Evolutionary conservation across 2,888 invertebrate genomes (phyloP).

Genomic region (Aradus depressus): DNA sequence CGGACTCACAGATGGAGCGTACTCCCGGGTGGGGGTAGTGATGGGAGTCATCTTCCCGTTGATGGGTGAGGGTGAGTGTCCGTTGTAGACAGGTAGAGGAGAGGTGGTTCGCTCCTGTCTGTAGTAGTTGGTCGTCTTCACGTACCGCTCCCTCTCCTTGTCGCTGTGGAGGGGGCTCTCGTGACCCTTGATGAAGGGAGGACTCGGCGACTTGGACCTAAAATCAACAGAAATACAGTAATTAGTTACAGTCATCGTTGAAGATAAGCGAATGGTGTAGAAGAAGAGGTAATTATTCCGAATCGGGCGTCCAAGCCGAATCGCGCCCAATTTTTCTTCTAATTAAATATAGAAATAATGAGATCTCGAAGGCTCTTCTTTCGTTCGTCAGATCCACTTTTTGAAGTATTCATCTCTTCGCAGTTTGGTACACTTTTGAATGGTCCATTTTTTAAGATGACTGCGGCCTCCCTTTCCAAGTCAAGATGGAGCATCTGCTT

Average conservation of each 20-base stretch:
- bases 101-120: slow-evolving; percentile 25
- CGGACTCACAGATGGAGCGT: slow-evolving; percentile 23
- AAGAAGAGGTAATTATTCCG: too few relatives aligned
- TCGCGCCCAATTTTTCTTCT: too few relatives aligned
- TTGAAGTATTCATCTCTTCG: too few relatives aligned
- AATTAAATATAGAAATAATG: background rate
- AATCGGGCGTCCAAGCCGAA: too few relatives aligned
- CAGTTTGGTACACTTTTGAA: slow-evolving; percentile 40
- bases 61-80: slow-evolving; percentile 18
- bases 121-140: slow-evolving; percentile 25
- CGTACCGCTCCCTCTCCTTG: slow-evolving; percentile 27
- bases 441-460: slow-evolving; percentile 43
- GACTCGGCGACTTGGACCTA: slow-evolving; percentile 20
- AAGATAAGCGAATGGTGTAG: too few relatives aligned
- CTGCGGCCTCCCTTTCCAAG: slow-evolving; percentile 49
- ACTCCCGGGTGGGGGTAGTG: slow-evolving; percentile 22
- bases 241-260: too few relatives aligned
- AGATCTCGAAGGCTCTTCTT: background rate
- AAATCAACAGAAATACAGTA: too few relatives aligned
- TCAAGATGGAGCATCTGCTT: slow-evolving; percentile 68
- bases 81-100: slow-evolving; percentile 31
- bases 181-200: slow-evolving; percentile 5
- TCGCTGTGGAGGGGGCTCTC: slow-evolving; percentile 16
- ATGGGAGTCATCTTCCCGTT: slow-evolving; percentile 20
- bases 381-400: background rate